Conservation (phyloP, 2,888 invertebrate species). For the Agonopterix heracliana region DNA sequence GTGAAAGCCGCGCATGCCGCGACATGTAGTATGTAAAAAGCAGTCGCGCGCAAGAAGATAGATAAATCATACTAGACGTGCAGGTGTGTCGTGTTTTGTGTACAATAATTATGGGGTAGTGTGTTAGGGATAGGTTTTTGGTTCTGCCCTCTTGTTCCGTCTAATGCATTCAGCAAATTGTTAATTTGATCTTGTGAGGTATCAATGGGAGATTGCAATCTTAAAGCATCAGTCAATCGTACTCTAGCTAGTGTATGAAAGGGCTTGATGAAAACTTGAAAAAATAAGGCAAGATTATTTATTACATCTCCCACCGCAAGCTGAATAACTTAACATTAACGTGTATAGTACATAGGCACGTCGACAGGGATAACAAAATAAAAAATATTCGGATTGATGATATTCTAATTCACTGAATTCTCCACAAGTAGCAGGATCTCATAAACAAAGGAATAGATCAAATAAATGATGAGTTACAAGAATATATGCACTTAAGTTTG, state of each 20-base stretch:
- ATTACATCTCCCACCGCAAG: conserved; percentile 67
- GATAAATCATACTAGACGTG: no score
- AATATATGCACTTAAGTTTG: conserved; percentile 24
- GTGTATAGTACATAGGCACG: conserved; percentile 62
- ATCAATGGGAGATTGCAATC: neutral
- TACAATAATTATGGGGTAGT: neutral
- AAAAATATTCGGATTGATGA: conserved; percentile 72
- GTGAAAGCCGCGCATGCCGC: no score
- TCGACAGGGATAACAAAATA: conserved; percentile 72
- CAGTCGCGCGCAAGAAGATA: no score
- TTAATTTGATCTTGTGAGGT: neutral
- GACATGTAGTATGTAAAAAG: no score
- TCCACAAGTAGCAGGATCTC: conserved; percentile 72
- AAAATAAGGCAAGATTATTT: conserved; percentile 68
- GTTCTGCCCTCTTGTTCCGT: conserved; percentile 47
- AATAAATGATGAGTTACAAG: conserved; percentile 30
- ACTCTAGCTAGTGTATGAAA: neutral
- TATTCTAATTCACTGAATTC: conserved; percentile 72
- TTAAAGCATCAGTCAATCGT: neutral
- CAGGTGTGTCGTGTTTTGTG: no score
- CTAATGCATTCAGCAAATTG: conserved; percentile 14
- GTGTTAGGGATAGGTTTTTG: conserved; percentile 26
- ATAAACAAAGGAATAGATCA: conserved; percentile 74
- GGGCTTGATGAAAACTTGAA: conserved; percentile 58
- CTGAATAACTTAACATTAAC: conserved; percentile 62